Base-by-base conservation (phyloP, 30 jellyfish, hydroid and myxozoan species). In the Rhopilema esculentum region DNA sequence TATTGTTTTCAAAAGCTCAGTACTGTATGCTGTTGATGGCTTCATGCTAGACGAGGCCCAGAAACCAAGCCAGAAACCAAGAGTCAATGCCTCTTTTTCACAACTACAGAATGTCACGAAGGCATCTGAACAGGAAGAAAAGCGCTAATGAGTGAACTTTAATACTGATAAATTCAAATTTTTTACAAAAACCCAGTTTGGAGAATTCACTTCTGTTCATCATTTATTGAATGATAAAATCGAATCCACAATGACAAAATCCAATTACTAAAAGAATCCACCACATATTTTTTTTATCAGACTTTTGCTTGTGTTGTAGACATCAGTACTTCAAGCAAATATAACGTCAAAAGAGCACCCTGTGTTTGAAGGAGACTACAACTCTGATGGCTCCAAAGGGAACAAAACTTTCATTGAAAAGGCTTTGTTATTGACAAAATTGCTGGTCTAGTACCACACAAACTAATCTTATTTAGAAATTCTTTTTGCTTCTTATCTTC, bases 61-160 rank as follows among this genome's bases (percentile, higher is more conserved):
- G 31, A 71, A 64, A 71, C 31, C 48, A 23, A 71, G 20, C 18
- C 31, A 26, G 65, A 71, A 64, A n/a, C n/a, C n/a, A 23, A 71
- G 57, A 32, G 61, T 71, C 63, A 71, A 23, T 71, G 82, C 82
- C 57, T 71, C 82, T 71, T 61, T 61, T 71, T 71, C 82, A 71
- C 82, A 71, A 27, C 8, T 64, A 33, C 82, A 71, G 31, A 71
- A 71, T 4, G 18, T 64, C 27, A n/a, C 4, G 23, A 28, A 28
- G 64, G 18, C 31, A 28, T 71, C 82, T 32, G n/a, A n/a, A n/a
- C n/a, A n/a, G n/a, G n/a, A n/a, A n/a, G n/a, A n/a, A n/a, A n/a
- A n/a, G n/a, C n/a, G n/a, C n/a, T n/a, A n/a, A n/a, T n/a, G n/a
- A n/a, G n/a, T n/a, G n/a, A n/a, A n/a, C n/a, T n/a, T n/a, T n/a